Base-by-base conservation (phyloP, 2,113 vertebrate species). In the Tympanuchus pallidicinctus region DNA sequence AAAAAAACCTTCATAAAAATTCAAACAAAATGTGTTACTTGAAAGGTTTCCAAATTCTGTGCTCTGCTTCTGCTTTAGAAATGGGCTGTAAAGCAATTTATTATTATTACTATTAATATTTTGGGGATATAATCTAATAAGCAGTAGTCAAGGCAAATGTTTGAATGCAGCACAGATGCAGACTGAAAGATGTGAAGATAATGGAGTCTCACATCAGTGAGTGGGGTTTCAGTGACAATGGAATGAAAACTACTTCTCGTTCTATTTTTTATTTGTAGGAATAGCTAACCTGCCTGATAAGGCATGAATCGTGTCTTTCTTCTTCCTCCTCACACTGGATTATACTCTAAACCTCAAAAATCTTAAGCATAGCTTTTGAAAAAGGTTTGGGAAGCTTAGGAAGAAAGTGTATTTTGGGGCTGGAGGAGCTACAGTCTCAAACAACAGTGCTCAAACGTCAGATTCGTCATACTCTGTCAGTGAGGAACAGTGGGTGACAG, bases 51-150 rank as follows among this genome's bases (percentile, higher is more conserved):
- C 59, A 87, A 79, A 64, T 56, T 91, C 28, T 70, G 2, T 78
- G n/a, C 30, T 84, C 17, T 73, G 61, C 48, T 82, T 84, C n/a
- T 70, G 17, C 16, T 85, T 94, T 56, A 76, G 54, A 91, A 93
- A 59, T 47, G 15, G 3, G 18, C n/a, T 22, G 27, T 52, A 72
- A 38, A 71, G 48, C 4, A 9, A 1, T 67, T 80, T 65, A 30
- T 2, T 34, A 54, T 36, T 60, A 59, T n/a, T 59, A n/a, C 59
- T 70, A 11, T 36, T 61, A 21, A 52, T 85, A 22, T 66, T 65
- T 80, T 16, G 5, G 4, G 11, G 11, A 20, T 52, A 15, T 57
- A 75, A 86, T 72, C 28, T 4, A 0, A 21, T 45, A 73, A 27
- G 21, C 42, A 77, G 45, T 45, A 61, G 75, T 82, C 43, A 61